Base-by-base conservation (phyloP, 2,797 vertebrate genomes). In the Leptoclinus maculatus region DNA sequence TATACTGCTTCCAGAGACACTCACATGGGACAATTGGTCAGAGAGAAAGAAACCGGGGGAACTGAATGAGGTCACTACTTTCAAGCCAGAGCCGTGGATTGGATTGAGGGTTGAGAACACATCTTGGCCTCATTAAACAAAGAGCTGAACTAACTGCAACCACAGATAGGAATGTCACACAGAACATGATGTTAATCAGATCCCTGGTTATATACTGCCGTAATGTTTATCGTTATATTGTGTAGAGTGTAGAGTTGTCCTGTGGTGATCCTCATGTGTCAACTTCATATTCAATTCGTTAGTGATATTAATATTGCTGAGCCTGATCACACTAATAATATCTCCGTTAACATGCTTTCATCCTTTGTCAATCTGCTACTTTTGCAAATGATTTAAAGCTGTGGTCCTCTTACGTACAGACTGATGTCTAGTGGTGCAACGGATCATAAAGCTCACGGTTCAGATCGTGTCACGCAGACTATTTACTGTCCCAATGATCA, bases 101-200 rank as follows among this genome's bases (percentile, higher is more conserved):
- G 57, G 29, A 23, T 3, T 11, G 32, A 74, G 23, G 36, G 45
- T 5, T 64, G 56, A 56, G 58, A 82, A 57, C 66, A 83, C 73
- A 85, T 66, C 36, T 74, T 76, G 71, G 34, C 63, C n/a, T 71
- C 71, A 68, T 76, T 74, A 51, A 64, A 70, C 32, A n/a, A n/a
- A 43, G 53, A 66, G 41, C 14, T 70, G 43, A 60, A 47, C 62
- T 79, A 53, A 81, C 66, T 72, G 63, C 29, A 78, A 56, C 27
- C 38, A 62, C n/a, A 58, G 72, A 73, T 56, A 51, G 41, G 66
- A 67, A 69, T 32, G 47, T 14, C 38, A 27, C 45, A 66, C 45
- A 53, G 29, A 47, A 34, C 65, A 21, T 16, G 60, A 14, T 23
- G 21, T 63, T 66, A 23, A 70, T 56, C 36, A 12, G 27, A 51